Percentiles rank a stretch among this genome's conserved stretches.
Conservation (phyloP, 2,797 vertebrate species). For the Malacoraja senta region DNA sequence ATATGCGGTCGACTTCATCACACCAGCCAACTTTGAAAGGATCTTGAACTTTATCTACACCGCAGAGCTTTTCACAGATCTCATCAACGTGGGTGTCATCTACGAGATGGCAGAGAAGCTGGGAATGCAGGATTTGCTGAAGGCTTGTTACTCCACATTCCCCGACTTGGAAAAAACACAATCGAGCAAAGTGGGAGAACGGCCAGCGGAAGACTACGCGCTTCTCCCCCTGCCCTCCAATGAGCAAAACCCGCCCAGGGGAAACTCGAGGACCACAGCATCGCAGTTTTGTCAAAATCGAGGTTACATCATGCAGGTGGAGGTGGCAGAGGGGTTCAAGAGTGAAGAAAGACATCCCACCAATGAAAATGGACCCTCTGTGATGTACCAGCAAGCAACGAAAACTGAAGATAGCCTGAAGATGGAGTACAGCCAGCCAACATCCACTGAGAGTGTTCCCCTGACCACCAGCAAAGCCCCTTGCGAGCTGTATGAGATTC, state of each 20-base stretch:
- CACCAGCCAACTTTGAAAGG: slow-evolving; percentile 85
- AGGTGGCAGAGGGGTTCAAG: slow-evolving; percentile 53
- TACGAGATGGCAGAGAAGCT: slow-evolving; percentile 86
- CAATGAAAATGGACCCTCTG: slow-evolving; percentile 48
- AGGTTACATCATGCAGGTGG: slow-evolving; percentile 59
- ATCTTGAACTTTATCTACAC: slow-evolving; percentile 92
- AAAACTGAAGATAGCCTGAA: slow-evolving; percentile 62
- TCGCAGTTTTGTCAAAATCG: slow-evolving; percentile 55
- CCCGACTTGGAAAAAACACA: slow-evolving; percentile 78
- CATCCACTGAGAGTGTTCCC: not conserved
- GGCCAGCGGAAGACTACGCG: slow-evolving; percentile 3
- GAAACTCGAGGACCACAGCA: slow-evolving; percentile 46
- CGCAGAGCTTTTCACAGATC: slow-evolving; percentile 82
- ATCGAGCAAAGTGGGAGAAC: slow-evolving; percentile 48
- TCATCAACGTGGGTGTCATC: slow-evolving; percentile 87
- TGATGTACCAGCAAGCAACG: slow-evolving; percentile 56
- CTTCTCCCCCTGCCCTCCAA: slow-evolving; percentile 42
- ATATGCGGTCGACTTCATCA: slow-evolving; percentile 85
- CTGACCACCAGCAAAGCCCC: not conserved
- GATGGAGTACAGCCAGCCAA: slow-evolving; percentile 50
- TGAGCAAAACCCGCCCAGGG: slow-evolving; percentile 52
- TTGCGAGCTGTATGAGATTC: slow-evolving; percentile 25
- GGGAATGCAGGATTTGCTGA: slow-evolving; percentile 77
- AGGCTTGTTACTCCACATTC: slow-evolving; percentile 84
- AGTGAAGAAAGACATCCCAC: slow-evolving; percentile 53